phyloP scores from a whole-genome alignment of 2,113 vertebrate species.

The Origma solitaria region DNA sequence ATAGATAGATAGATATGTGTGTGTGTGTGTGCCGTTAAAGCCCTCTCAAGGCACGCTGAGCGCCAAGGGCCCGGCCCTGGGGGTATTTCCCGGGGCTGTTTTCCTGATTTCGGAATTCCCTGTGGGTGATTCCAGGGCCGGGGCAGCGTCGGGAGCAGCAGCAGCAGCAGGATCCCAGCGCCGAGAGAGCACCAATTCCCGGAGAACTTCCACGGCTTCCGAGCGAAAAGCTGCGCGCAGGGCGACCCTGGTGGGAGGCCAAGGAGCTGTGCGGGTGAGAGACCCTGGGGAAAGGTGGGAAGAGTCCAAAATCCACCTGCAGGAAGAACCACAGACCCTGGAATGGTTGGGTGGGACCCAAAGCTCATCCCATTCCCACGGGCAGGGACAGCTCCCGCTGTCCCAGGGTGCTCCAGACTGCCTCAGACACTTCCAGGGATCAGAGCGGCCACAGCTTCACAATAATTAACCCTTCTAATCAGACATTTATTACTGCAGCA shows the following conservation, averaged over 20 bases:
- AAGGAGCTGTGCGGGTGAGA: background rate
- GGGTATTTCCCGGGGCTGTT: too few species aligned
- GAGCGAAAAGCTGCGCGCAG: rapidly evolving
- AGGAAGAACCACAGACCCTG: too few species aligned
- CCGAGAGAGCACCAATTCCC: background rate
- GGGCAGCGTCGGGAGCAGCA: background rate
- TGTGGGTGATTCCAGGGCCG: background rate
- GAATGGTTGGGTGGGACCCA: too few species aligned
- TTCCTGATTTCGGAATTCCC: background rate
- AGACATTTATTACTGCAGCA: background rate
- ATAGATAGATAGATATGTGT: too few species aligned
- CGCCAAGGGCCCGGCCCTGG: too few species aligned
- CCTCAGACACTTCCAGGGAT: background rate
- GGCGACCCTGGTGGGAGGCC: too few species aligned
- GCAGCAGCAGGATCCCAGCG: rapidly evolving
- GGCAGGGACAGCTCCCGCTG: background rate
- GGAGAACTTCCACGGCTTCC: background rate
- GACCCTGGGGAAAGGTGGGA: background rate
- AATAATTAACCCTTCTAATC: background rate
- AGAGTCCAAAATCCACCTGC: background rate
- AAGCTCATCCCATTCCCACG: background rate
- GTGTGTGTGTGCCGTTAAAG: too few species aligned
- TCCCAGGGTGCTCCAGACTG: background rate
- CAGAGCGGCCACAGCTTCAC: too few species aligned
- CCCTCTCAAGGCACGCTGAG: too few species aligned